phyloP scores from a whole-genome alignment of 2,113 vertebrate species.

The Atractosteus spatula region DNA sequence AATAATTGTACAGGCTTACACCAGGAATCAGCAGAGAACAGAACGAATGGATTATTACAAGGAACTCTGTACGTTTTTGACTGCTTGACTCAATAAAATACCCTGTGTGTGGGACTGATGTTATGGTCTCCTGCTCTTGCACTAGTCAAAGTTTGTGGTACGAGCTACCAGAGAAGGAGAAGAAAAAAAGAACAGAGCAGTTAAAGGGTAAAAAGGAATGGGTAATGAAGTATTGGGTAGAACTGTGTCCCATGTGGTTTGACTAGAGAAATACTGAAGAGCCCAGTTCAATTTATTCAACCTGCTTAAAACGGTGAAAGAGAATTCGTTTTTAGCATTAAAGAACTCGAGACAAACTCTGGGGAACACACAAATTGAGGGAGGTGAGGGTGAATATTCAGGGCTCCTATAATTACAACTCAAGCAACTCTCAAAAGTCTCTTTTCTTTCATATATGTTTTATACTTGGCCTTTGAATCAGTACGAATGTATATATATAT shows the following conservation, averaged over 20 bases:
- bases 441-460: too few species aligned
- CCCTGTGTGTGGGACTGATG: slow-evolving; percentile 54
- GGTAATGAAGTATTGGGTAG: slow-evolving; percentile 59
- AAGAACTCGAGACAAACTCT: slow-evolving; percentile 34
- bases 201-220: slow-evolving; percentile 54
- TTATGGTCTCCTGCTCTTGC: slow-evolving; percentile 60
- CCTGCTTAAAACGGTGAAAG: slow-evolving; percentile 39
- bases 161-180: slow-evolving; percentile 56
- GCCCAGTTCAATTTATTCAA: slow-evolving; percentile 56
- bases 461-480: too few species aligned
- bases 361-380: slow-evolving; percentile 39
- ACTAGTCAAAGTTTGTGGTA: slow-evolving; percentile 58
- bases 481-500: too few species aligned
- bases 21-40: slow-evolving; percentile 94
- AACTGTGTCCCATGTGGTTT: slow-evolving; percentile 49
- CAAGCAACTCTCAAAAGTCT: slow-evolving; percentile 20
- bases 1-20: slow-evolving; percentile 99
- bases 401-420: slow-evolving; percentile 27
- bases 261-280: slow-evolving; percentile 41
- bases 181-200: slow-evolving; percentile 62
- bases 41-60: slow-evolving; percentile 98
- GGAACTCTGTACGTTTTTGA: slow-evolving; percentile 91
- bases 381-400: slow-evolving; percentile 31
- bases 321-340: slow-evolving; percentile 48
- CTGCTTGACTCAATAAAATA: slow-evolving; percentile 88